phyloP scores from a whole-genome alignment of 2,797 vertebrate species.

The Buceros bicornis region DNA sequence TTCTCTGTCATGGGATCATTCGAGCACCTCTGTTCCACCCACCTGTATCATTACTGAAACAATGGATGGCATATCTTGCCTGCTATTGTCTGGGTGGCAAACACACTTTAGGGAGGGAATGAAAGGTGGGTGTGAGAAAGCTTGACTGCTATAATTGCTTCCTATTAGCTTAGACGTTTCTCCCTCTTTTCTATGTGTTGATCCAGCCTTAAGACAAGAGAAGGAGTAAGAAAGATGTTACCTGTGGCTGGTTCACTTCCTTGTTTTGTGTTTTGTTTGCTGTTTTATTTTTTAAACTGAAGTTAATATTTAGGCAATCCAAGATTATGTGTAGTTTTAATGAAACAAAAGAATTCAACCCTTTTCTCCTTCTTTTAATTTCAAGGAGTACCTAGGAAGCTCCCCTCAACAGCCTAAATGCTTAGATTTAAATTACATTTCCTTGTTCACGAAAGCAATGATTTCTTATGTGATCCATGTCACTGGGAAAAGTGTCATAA shows the following conservation, averaged over 20 bases:
- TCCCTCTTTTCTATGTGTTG: not conserved
- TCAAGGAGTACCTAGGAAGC: not conserved
- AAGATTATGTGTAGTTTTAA: not conserved
- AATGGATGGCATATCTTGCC: not conserved
- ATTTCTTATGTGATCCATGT: not conserved
- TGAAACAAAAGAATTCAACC: not conserved
- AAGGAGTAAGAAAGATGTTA: not conserved
- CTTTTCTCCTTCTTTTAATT: not conserved
- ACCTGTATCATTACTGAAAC: not conserved
- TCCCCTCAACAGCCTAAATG: not conserved
- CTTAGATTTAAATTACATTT: conserved; percentile 31
- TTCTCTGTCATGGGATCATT: not conserved
- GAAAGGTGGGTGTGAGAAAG: conserved; percentile 36
- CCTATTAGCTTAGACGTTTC: conserved; percentile 45
- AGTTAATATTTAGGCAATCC: conserved; percentile 12
- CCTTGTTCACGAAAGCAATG: not conserved
- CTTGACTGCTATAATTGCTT: conserved; percentile 62
- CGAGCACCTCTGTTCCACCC: not conserved
- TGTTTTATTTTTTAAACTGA: not conserved
- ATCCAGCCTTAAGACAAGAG: not conserved
- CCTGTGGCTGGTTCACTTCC: not conserved
- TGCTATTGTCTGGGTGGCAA: conserved; percentile 37
- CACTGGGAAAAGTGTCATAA: not conserved
- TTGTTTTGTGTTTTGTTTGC: not conserved
- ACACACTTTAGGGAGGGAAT: not conserved